Percentiles rank a stretch among this genome's conserved stretches.
Evolutionary conservation across 2,888 invertebrate species (phyloP).

Genomic region (Kryphioiulus occultus): DNA sequence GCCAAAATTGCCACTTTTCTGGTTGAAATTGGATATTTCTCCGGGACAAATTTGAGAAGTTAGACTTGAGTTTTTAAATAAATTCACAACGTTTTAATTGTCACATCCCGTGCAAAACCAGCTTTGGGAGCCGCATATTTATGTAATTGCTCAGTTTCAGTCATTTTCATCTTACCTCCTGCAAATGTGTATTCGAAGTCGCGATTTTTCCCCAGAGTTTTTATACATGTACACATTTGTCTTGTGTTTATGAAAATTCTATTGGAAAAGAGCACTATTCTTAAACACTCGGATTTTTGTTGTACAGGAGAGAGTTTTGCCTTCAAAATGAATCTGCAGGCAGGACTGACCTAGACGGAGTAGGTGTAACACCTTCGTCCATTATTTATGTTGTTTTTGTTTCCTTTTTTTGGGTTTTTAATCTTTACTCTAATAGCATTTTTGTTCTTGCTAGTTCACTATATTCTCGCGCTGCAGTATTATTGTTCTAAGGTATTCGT

Average conservation of each 20-base stretch:
- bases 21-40: not conserved
- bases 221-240: slow-evolving; percentile 67
- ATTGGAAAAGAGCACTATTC: slow-evolving; percentile 86
- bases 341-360: not conserved
- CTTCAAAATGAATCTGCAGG: not conserved
- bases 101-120: not conserved
- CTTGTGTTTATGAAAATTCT: slow-evolving; percentile 84
- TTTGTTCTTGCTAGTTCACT: not conserved
- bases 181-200: slow-evolving; percentile 52
- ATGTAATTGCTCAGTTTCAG: slow-evolving; percentile 8
- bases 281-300: slow-evolving; percentile 78
- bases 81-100: not conserved
- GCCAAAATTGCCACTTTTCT: not conserved
- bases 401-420: not conserved
- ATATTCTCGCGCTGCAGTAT: not conserved
- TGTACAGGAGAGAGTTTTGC: slow-evolving; percentile 47
- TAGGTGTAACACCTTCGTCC: not conserved
- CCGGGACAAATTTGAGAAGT: not conserved
- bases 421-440: not conserved
- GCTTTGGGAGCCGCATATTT: not conserved
- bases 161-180: slow-evolving; percentile 46
- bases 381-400: slow-evolving; percentile 8
- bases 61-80: not conserved
- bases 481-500: not conserved
- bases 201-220: slow-evolving; percentile 38